A percentile compares a stretch with the other conserved stretches of the same genome.
Conservation (phyloP, 2,888 invertebrate species). For the Ctena decussata region DNA sequence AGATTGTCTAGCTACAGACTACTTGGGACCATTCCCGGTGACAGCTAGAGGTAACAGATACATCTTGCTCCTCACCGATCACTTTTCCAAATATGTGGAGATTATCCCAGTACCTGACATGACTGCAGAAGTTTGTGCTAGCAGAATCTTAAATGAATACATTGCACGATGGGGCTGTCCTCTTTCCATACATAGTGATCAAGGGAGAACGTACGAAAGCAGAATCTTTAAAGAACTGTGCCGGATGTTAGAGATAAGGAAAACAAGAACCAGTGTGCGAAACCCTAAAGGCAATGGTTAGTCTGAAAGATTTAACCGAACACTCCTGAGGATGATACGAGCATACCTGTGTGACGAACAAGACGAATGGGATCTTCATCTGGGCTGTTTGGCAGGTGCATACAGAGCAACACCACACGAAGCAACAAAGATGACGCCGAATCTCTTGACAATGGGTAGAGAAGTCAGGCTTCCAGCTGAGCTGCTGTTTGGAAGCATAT, state of each 20-base stretch:
- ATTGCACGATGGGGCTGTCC: constrained; percentile 44
- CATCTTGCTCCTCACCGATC: constrained; percentile 14
- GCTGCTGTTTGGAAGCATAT: constrained; percentile 7
- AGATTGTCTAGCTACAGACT: constrained; percentile 26
- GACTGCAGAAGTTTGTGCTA: constrained; percentile 37
- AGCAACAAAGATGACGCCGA: constrained; percentile 37
- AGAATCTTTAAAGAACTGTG: constrained; percentile 36
- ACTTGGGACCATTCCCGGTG: constrained; percentile 20
- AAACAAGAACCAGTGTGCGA: constrained; percentile 44
- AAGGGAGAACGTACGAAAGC: constrained; percentile 41
- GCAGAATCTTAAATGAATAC: constrained; percentile 23
- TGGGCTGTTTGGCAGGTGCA: constrained; percentile 49
- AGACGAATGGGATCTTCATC: constrained; percentile 22
- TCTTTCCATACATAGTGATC: constrained; percentile 33
- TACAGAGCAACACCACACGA: constrained; percentile 50
- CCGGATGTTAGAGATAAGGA: constrained; percentile 31
- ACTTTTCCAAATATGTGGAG: constrained; percentile 27
- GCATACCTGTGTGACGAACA: constrained; percentile 47
- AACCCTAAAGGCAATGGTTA: constrained; percentile 55
- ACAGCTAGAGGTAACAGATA: constrained; percentile 19
- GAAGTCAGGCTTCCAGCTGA: constrained; percentile 53
- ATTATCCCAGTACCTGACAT: constrained; percentile 33
- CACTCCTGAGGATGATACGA: constrained; percentile 51
- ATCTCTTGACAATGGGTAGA: constrained; percentile 55
- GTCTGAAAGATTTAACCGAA: constrained; percentile 56